A percentile compares a stretch with the other conserved stretches of the same genome.
Evolutionary conservation across 2,113 vertebrate species (phyloP).

Genomic region (Artemisiospiza belli): DNA sequence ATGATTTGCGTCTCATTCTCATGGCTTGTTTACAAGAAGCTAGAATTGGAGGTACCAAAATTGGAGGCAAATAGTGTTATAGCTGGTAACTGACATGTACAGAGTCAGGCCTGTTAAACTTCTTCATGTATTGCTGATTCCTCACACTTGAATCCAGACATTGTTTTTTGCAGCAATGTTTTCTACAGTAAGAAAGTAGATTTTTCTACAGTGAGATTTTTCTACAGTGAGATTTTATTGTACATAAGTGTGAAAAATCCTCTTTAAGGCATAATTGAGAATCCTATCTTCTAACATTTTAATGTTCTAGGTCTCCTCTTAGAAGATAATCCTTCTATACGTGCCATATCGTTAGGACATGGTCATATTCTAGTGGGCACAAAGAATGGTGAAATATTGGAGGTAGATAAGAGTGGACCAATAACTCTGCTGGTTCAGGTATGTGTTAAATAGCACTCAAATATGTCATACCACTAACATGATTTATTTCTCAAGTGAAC

Average conservation of each 20-base stretch:
- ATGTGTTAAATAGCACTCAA: neutral
- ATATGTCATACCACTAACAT: neutral
- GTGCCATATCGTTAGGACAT: slow-evolving; percentile 98
- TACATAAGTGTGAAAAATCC: neutral
- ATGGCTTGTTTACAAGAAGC: neutral
- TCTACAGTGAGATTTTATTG: neutral
- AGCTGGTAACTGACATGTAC: neutral
- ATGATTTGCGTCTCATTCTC: neutral
- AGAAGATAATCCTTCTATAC: slow-evolving; percentile 98
- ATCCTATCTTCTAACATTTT: neutral
- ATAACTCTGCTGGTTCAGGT: slow-evolving; percentile 89
- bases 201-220: neutral
- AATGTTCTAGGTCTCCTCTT: slow-evolving; percentile 87
- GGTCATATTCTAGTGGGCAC: slow-evolving; percentile 97
- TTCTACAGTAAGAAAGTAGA: neutral
- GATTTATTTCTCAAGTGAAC: neutral
- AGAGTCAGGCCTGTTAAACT: neutral
- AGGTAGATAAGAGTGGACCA: slow-evolving; percentile 97
- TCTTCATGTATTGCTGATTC: neutral
- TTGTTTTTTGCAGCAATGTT: neutral
- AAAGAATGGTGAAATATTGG: slow-evolving; percentile 97
- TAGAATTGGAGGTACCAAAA: neutral
- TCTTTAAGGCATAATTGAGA: neutral
- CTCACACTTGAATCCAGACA: neutral
- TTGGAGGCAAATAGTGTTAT: neutral